phyloP scores from a whole-genome alignment of 2,797 vertebrate species.

The Pseudochirops corinnae region DNA sequence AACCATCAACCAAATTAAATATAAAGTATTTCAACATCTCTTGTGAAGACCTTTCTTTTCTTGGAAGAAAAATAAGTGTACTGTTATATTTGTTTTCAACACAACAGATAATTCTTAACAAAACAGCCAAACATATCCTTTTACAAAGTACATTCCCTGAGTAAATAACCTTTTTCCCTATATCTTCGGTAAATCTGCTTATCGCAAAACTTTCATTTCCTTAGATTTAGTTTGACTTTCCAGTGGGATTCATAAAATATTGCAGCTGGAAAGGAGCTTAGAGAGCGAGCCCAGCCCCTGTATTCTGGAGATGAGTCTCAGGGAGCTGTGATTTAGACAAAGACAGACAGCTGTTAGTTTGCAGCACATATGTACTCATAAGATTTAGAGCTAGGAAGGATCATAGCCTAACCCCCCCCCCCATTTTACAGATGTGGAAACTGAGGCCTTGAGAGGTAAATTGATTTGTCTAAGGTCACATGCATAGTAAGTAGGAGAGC shows the following conservation, averaged over 20 bases:
- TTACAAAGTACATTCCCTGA: not conserved
- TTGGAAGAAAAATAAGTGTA: not conserved
- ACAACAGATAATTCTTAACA: not conserved
- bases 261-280: not conserved
- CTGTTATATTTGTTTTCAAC: not conserved
- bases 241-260: not conserved
- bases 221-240: not conserved
- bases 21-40: not conserved
- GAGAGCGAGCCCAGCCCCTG: not conserved
- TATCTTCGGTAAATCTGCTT: not conserved
- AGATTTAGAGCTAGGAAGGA: not conserved
- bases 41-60: not conserved
- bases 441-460: not conserved
- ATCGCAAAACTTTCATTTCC: not conserved
- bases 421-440: conserved; percentile 34
- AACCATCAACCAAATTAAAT: not conserved
- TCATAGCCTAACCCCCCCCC: not conserved
- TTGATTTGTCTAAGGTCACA: not conserved
- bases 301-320: not conserved
- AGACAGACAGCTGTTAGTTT: not conserved
- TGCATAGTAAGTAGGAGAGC: not conserved
- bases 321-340: not conserved
- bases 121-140: not conserved
- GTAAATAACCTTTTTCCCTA: not conserved
- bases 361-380: not conserved